Base-by-base conservation (phyloP, 1,140 invertebrate genomes). In the Cylas formicarius region DNA sequence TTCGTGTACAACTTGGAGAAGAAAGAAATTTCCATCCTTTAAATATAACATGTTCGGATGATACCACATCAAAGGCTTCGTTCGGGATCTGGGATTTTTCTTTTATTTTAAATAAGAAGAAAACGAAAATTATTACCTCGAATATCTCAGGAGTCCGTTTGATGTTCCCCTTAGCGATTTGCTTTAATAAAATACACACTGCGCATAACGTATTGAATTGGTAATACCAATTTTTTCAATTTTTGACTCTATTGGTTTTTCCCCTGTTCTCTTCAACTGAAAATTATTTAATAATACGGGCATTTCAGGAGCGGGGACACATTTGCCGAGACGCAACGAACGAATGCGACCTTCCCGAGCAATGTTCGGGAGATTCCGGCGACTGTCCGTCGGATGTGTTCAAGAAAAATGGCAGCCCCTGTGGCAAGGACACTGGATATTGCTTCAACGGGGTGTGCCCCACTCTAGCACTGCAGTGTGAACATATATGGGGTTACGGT, bases 281-380 rank as follows among this genome's bases (percentile, higher is more conserved):
- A n/a, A n/a, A n/a, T n/a, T n/a, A n/a, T 37, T 37, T 11, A 37
- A 37, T 37, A 29, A 58, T 65, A 6, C 67, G 18, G 24, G 10
- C 21, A 92, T 69, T 95, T 13, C 75, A 81, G 37, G 69, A 78
- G 2, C 73, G 73, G 19, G 89, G 88, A 17, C 75, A 81, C 16
- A 65, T 87, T 7, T 97, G 94, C 66, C 77, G 93, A 2, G 78
- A 84, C 14, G 74, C 86, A 1, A 76, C 76, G 31, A 93, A 89
- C 63, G 92, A 96, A 62, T 97, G 94, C 67, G 94, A 97, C 71
- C 71, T 97, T 10, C 86, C 91, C 17, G 94, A 97, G 65, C 78
- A 81, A 19, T 97, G 94, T 66, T 79, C 84, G 32, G 94, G 94
- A 1, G 73, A 82, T 8, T 77, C 73, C 27, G 91, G 90, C 0